A percentile compares a stretch with the other conserved stretches of the same genome.
These are phyloP conservation scores for Macroramphosus scolopax DNA, from an alignment of 2,797 vertebrate genomes.

Conservation along the genomic window DNA sequence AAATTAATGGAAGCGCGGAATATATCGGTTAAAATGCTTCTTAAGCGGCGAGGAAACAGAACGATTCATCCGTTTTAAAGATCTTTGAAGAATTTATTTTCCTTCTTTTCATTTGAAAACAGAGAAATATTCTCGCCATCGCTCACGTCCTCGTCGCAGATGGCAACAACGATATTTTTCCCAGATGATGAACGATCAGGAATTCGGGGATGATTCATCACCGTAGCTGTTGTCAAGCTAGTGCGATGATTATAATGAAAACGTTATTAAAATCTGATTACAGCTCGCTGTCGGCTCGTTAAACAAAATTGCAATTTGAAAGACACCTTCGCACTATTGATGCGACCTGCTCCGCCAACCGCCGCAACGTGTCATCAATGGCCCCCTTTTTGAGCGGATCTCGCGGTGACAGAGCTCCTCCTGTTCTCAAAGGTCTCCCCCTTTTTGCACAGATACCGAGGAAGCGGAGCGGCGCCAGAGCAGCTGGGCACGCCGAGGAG, in stretches of 20 bases:
- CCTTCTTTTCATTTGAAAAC: too few relatives aligned
- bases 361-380: slow-evolving; percentile 43
- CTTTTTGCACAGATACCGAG: slow-evolving; percentile 39
- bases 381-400: slow-evolving; percentile 36
- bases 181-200: background rate
- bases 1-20: too few relatives aligned
- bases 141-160: background rate
- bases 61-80: too few relatives aligned
- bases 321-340: slow-evolving; percentile 23
- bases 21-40: too few relatives aligned
- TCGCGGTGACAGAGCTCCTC: slow-evolving; percentile 53
- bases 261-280: slow-evolving; percentile 6
- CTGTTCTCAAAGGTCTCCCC: slow-evolving; percentile 60
- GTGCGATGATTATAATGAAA: background rate
- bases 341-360: slow-evolving; percentile 4
- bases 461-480: slow-evolving; percentile 59
- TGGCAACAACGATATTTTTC: background rate
- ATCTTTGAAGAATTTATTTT: too few relatives aligned
- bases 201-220: slow-evolving; percentile 1
- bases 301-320: slow-evolving; percentile 15
- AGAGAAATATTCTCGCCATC: too few relatives aligned
- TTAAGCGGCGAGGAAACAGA: too few relatives aligned
- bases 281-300: background rate
- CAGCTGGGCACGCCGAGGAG: slow-evolving; percentile 70
- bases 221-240: background rate